These are phyloP conservation scores for Protobothrops mucrosquamatus DNA, from an alignment of 2,113 vertebrate species.

Conservation along the genomic window DNA sequence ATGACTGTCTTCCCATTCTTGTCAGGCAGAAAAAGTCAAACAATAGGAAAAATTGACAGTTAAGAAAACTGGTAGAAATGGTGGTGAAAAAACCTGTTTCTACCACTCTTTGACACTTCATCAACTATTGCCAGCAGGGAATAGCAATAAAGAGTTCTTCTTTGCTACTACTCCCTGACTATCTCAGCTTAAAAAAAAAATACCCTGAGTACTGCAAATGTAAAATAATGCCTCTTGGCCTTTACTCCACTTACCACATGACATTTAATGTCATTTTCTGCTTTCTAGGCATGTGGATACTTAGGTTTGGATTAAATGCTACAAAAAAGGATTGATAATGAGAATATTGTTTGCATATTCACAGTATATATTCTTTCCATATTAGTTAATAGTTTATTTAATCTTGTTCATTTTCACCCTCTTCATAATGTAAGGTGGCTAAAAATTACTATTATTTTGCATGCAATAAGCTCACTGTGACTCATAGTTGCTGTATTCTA, in stretches of 20 bases:
- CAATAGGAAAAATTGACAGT: slow-evolving; percentile 29
- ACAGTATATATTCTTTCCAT: background rate
- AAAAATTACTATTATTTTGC: background rate
- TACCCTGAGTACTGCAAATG: background rate
- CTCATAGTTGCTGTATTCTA: background rate
- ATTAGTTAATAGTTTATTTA: background rate
- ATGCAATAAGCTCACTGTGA: background rate
- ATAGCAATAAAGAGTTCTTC: slow-evolving; percentile 25
- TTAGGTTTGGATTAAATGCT: background rate
- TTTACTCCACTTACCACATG: background rate
- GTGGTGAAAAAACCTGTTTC: slow-evolving; percentile 10
- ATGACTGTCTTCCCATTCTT: slow-evolving; percentile 33
- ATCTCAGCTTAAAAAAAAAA: background rate
- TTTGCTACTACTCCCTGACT: background rate
- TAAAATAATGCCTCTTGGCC: background rate
- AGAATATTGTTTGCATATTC: background rate
- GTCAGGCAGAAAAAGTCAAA: slow-evolving; percentile 34
- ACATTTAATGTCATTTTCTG: background rate
- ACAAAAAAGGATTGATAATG: background rate
- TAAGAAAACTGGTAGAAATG: slow-evolving; percentile 30
- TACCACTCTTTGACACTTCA: slow-evolving; percentile 30
- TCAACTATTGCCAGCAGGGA: slow-evolving; percentile 27
- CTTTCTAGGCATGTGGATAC: background rate
- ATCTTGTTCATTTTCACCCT: background rate
- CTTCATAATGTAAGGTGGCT: background rate